Evolutionary conservation across 2,797 vertebrate genomes (phyloP), one percentile per base, ranked within the genome.

Genomic region (Arnoldichthys spilopterus): DNA sequence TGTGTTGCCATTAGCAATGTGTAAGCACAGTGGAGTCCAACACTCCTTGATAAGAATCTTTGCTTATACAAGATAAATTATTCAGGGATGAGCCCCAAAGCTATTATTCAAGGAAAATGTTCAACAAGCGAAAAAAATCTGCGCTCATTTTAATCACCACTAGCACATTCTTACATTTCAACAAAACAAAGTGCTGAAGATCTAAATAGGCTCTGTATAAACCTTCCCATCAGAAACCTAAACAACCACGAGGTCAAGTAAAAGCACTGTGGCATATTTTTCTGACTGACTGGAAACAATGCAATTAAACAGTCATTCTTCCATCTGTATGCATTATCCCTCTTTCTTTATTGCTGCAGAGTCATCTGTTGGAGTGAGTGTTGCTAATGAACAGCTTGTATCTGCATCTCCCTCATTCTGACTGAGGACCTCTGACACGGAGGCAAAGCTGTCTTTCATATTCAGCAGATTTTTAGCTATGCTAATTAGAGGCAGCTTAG

Each of bases 401-500:
- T 54, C 32, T 75, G 7, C 24, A 43, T 16, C 16, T 53, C 40
- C 74, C 4, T 28, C 71, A 37, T 72, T 64, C 64, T 71, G 73
- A 77, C 6, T 34, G 68, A 56, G 58, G 66, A 51, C 61, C 63
- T 30, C 51, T 67, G 69, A 67, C 68, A 72, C 20, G 8, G 13
- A 67, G 70, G 28, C 51, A 43, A 67, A 59, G 40, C 58, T 45
- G 72, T 62, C 43, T 76, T 72, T 76, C 30, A 72, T 66, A 40
- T 72, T 72, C 51, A 40, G 16, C 24, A 76, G 32, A 76, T 54
- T 76, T n/a, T 20, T 54, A 53, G 68, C 49, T 6, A 20, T 30
- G 20, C 62, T 68, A 72, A 73, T 77, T 72, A 81, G 59, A 66
- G 75, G 40, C 61, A 67, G 68, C 40, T 67, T 72, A 58, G 51